phyloP scores from a whole-genome alignment of 1,140 invertebrate species.

The Ridgeia piscesae region DNA sequence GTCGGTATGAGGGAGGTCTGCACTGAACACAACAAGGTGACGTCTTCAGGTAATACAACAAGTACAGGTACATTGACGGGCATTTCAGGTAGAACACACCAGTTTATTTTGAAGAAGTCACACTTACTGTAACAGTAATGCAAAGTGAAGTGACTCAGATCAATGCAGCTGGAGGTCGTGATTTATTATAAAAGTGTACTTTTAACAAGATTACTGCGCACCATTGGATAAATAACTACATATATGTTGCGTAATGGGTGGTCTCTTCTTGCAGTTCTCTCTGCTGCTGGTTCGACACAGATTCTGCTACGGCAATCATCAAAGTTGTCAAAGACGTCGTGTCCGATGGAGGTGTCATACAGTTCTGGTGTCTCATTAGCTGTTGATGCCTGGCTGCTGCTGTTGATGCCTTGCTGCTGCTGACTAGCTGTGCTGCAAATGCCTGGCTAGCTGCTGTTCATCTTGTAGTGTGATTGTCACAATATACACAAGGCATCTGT shows the following conservation, averaged over 20 bases:
- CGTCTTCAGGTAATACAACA: background rate
- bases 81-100: background rate
- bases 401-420: background rate
- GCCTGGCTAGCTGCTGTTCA: background rate
- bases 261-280: background rate
- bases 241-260: background rate
- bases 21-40: background rate
- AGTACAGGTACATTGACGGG: background rate
- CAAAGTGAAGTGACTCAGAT: too few species aligned
- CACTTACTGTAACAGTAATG: background rate
- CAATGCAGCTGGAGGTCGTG: too few species aligned
- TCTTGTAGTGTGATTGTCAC: background rate
- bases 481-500: background rate
- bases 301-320: background rate
- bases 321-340: background rate
- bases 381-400: too few species aligned
- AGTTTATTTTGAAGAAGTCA: background rate
- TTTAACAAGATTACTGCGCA: background rate
- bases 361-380: background rate
- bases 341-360: background rate
- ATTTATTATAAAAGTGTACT: too few species aligned
- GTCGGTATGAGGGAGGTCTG: conserved; percentile 72
- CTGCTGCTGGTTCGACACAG: background rate
- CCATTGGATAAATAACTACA: background rate
- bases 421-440: background rate